These are phyloP conservation scores for Campoplex capitator DNA, from an alignment of 2,888 invertebrate genomes.

Conservation along the genomic window DNA sequence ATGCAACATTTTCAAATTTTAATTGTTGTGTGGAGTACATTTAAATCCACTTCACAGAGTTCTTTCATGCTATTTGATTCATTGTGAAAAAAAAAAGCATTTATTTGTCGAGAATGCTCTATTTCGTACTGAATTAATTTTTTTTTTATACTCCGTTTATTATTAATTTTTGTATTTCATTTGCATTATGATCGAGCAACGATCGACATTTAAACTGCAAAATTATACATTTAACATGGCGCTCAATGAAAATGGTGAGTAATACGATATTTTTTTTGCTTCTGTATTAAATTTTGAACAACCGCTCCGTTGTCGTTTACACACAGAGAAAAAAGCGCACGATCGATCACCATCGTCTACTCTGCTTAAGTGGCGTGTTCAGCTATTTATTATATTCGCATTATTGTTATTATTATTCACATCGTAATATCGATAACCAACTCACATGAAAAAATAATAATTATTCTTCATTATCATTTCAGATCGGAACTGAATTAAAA, in stretches of 20 bases:
- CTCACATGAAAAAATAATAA: not conserved
- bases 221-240: constrained; percentile 71
- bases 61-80: not conserved
- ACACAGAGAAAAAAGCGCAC: constrained; percentile 36
- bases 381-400: constrained; percentile 17
- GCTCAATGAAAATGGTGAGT: constrained; percentile 74
- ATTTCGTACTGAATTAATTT: constrained; percentile 4
- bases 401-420: not conserved
- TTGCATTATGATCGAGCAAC: constrained; percentile 76
- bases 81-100: not conserved
- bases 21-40: not conserved
- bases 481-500: constrained; percentile 67
- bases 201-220: constrained; percentile 66
- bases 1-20: not conserved
- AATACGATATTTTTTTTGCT: constrained; percentile 52
- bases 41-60: not conserved
- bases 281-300: constrained; percentile 40
- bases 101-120: not conserved
- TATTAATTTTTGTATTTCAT: constrained; percentile 71
- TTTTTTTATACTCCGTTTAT: constrained; percentile 17
- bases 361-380: constrained; percentile 24
- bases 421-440: not conserved
- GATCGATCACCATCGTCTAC: constrained; percentile 58
- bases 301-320: constrained; percentile 36
- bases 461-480: constrained; percentile 61